Evolutionary conservation across 2,113 vertebrate genomes (phyloP).

Genomic region (Sula dactylatra): DNA sequence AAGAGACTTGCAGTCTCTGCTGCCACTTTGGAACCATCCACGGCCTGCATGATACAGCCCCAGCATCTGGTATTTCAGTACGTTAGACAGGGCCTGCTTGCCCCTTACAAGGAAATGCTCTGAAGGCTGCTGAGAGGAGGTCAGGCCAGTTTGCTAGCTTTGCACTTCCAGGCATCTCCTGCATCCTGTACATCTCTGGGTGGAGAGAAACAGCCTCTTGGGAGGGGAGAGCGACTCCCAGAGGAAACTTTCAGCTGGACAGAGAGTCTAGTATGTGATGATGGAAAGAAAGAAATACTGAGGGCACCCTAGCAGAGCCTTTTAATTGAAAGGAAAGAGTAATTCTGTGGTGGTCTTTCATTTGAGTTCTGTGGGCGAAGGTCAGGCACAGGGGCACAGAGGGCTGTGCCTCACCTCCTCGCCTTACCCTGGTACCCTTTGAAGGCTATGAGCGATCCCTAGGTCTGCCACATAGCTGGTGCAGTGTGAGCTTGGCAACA

Average conservation of each 20-base stretch:
- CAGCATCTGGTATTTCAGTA: too few species aligned
- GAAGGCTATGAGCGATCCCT: not conserved
- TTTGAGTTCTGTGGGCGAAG: not conserved
- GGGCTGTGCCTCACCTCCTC: not conserved
- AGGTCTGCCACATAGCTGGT: not conserved
- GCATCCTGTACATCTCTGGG: not conserved
- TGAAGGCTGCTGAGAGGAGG: not conserved
- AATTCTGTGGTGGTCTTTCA: fast-evolving
- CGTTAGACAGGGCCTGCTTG: not conserved
- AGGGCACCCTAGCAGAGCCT: not conserved
- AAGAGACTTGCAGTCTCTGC: not conserved
- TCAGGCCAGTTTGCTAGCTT: not conserved
- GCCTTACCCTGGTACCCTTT: not conserved
- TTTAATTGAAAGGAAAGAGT: not conserved
- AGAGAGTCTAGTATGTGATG: not conserved
- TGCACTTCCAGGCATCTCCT: not conserved
- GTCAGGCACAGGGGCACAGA: fast-evolving
- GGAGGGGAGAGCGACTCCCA: not conserved
- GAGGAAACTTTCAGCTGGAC: not conserved
- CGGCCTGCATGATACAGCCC: fast-evolving
- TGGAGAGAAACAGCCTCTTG: not conserved
- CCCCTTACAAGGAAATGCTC: not conserved
- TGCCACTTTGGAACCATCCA: fast-evolving
- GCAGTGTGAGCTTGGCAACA: not conserved
- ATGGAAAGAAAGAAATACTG: not conserved